Base-by-base conservation (phyloP, 2,888 invertebrate species). In the Watsonalla binaria region DNA sequence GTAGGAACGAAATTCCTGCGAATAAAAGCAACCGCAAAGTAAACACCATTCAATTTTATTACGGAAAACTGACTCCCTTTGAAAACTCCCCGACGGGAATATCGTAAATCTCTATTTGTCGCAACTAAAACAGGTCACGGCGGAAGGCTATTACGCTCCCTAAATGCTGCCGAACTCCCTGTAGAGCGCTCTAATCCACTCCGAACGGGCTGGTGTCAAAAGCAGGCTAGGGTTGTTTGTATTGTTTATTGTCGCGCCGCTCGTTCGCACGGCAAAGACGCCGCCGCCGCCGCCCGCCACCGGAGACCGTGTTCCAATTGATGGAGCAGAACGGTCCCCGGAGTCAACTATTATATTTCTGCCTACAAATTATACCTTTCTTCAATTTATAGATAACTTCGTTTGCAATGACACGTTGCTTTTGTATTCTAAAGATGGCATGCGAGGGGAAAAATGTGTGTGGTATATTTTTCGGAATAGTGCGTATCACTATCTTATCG, bases 51-150 rank as follows among this genome's bases (percentile, higher is more conserved):
- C 80, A 77, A 82, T 86, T 86, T 86, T 87, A 88, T 88, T 87
- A 86, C 77, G 69, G 67, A 66, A 76, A 80, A 73, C 72, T 76
- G 78, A 75, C 72, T 80, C 73, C 75, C 69, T 80, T 83, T 78
- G 79, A 73, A 80, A 83, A 83, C 80, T 81, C 81, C 80, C 72
- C 72, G 75, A 72, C 74, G 77, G 85, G 84, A 80, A 84, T 86
- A 79, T 79, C 82, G 88, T 90, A 90, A 90, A 90, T 90, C 89
- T 90, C 86, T 87, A 90, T 90, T 90, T 90, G 90, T 90, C 86
- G 86, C 89, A 86, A 86, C 85, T 89, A 84, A 89, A 90, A 84
- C 90, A 89, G 90, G 90, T 90, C 90, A 90, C 90, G 84, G 86
- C 80, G 82, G 84, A 82, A 85, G 84, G 87, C 89, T 88, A 88